A percentile compares a stretch with the other conserved stretches of the same genome.
These are phyloP conservation scores for Fistularia commersonii DNA, from an alignment of 2,797 vertebrate genomes.

Conservation along the genomic window DNA sequence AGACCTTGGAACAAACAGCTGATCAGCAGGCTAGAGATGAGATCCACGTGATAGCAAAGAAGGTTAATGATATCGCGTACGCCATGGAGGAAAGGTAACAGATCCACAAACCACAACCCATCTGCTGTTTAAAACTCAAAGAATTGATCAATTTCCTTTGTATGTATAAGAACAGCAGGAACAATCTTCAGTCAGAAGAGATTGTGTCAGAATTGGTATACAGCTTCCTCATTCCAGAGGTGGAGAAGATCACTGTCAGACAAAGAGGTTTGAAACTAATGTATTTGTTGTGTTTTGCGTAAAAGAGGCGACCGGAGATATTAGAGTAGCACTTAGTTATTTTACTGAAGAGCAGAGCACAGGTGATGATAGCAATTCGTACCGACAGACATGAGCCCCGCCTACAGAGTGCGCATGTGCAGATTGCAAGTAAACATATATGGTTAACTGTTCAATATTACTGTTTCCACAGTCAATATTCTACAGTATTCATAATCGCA, in stretches of 20 bases:
- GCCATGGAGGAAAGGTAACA: slow-evolving; percentile 83
- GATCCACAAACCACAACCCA: neutral
- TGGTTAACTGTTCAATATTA: no score
- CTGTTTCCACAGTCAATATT: no score
- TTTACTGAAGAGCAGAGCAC: no score
- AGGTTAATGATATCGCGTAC: slow-evolving; percentile 85
- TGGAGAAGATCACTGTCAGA: slow-evolving; percentile 78
- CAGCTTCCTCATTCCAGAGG: slow-evolving; percentile 90
- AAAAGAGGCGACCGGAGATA: no score
- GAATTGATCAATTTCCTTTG: neutral
- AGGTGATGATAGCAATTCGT: no score
- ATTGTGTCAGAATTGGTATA: slow-evolving; percentile 91
- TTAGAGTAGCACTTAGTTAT: no score
- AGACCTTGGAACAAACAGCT: slow-evolving; percentile 72
- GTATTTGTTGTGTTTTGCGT: neutral
- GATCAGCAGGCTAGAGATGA: slow-evolving; percentile 87
- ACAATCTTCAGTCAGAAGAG: slow-evolving; percentile 84
- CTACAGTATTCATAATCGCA: no score
- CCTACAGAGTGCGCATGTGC: no score
- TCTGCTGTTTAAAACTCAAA: no score
- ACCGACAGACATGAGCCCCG: no score
- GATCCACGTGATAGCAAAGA: slow-evolving; percentile 77
- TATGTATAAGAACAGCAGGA: slow-evolving; percentile 63
- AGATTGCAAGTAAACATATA: no score
- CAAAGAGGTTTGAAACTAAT: slow-evolving; percentile 79